These are phyloP conservation scores for Atrichornis clamosus DNA, from an alignment of 2,113 vertebrate species.

Conservation along the genomic window DNA sequence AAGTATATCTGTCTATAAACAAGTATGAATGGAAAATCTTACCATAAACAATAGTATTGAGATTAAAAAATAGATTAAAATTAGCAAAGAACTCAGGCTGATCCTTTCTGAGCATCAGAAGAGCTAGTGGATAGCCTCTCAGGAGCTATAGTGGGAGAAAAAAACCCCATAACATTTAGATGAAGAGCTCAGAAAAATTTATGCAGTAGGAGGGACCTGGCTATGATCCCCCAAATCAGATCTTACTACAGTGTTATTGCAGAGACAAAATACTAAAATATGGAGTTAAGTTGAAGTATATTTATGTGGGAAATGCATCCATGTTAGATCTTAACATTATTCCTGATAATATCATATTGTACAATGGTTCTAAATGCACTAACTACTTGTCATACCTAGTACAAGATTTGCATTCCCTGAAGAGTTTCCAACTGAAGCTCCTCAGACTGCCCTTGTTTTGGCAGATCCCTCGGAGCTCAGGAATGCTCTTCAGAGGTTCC, in stretches of 20 bases:
- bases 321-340: not conserved
- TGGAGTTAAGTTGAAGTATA: not conserved
- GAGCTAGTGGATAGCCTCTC: not conserved
- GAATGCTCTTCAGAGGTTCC: not conserved
- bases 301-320: not conserved
- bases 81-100: not conserved
- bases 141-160: not conserved
- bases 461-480: not conserved
- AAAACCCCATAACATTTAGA: not conserved
- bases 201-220: not conserved
- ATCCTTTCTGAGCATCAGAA: not conserved
- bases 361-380: not conserved
- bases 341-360: not conserved
- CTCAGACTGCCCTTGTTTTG: not conserved
- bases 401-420: not conserved
- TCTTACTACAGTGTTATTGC: not conserved
- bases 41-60: not conserved
- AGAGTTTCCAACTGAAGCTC: not conserved
- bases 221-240: not conserved
- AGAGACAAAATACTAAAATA: not conserved
- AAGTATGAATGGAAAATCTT: not conserved
- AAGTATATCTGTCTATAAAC: not conserved
- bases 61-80: not conserved
- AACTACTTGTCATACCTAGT: not conserved
- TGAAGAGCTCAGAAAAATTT: not conserved